These are phyloP conservation scores for Drosophila emarginata DNA, from an alignment of 2,888 invertebrate species.

Conservation along the genomic window DNA sequence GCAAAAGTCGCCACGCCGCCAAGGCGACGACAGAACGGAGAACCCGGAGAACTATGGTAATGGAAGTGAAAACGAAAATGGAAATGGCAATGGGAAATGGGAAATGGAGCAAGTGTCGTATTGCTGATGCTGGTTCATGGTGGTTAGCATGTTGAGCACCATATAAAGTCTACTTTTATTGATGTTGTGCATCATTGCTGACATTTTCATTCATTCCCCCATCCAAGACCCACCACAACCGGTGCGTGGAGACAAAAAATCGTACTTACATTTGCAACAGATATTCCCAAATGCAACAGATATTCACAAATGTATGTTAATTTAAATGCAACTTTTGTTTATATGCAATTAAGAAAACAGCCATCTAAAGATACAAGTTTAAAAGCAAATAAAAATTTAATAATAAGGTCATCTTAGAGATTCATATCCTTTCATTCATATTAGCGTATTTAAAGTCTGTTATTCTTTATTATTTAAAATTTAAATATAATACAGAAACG, in stretches of 20 bases:
- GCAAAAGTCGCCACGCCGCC: slow-evolving; percentile 22
- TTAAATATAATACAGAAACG: no score
- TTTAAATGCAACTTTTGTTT: background rate
- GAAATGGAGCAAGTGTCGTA: slow-evolving; percentile 55
- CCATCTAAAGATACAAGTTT: background rate
- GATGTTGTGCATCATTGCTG: slow-evolving; percentile 33
- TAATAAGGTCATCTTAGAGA: no score
- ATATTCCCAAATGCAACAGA: background rate
- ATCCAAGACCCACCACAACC: background rate
- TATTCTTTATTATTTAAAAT: no score
- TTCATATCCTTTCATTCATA: no score
- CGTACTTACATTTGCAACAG: background rate
- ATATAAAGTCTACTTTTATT: slow-evolving; percentile 36
- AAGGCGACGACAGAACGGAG: slow-evolving; percentile 38
- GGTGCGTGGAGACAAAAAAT: background rate
- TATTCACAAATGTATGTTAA: background rate
- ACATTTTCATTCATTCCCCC: slow-evolving; percentile 31
- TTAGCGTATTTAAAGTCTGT: no score
- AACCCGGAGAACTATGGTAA: slow-evolving; percentile 29
- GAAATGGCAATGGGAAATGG: slow-evolving; percentile 55
- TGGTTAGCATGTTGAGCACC: slow-evolving; percentile 32
- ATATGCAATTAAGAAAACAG: background rate
- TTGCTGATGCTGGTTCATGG: slow-evolving; percentile 6
- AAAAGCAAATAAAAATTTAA: no score
- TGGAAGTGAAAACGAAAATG: slow-evolving; percentile 42